A percentile compares a stretch with the other conserved stretches of the same genome.
phyloP scores from a whole-genome alignment of 2,888 invertebrate species.

The Strigamia transsilvanica region DNA sequence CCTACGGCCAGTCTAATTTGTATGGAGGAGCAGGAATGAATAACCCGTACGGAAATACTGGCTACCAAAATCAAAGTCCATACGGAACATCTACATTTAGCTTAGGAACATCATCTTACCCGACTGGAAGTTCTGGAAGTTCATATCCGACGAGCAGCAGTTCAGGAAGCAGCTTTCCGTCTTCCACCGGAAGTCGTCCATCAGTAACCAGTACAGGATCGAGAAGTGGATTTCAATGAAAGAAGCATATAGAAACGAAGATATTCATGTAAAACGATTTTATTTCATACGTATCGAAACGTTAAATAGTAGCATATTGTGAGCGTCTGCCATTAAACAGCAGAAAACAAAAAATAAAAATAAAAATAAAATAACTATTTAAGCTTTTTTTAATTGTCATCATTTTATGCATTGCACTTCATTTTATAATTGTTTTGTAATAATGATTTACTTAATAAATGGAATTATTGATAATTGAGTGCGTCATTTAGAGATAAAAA shows the following conservation, averaged over 20 bases:
- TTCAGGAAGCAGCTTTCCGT: constrained; percentile 2
- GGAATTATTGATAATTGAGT: background rate
- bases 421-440: constrained; percentile 2
- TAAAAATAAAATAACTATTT: background rate
- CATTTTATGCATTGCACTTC: constrained; percentile 8
- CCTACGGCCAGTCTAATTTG: background rate
- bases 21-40: background rate
- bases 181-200: background rate
- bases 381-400: background rate
- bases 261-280: background rate
- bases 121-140: background rate
- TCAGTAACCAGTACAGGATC: background rate
- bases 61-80: background rate
- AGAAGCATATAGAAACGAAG: background rate
- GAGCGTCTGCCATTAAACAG: background rate
- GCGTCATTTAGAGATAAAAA: background rate
- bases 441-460: constrained; percentile 6
- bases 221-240: background rate
- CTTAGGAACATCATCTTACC: background rate
- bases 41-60: background rate
- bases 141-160: background rate
- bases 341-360: background rate
- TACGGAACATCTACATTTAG: background rate
- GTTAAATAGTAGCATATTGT: background rate
- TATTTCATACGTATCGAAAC: background rate